Evolutionary conservation across 2,113 vertebrate species (phyloP).

Genomic region (Salminus brasiliensis): DNA sequence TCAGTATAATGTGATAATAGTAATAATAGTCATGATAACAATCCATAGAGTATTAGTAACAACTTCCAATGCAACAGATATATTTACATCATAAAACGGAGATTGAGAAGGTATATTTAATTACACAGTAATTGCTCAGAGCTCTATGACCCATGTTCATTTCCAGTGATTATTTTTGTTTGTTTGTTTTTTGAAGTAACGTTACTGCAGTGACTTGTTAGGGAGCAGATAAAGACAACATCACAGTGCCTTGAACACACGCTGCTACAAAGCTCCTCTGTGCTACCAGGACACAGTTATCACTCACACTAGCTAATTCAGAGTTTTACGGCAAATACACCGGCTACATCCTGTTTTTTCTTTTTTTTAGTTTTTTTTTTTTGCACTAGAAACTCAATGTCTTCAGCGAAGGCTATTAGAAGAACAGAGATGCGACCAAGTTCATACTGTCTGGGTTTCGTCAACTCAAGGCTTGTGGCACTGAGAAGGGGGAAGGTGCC

Average conservation of each 20-base stretch:
- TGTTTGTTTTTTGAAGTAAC: no score
- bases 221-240: constrained; percentile 42
- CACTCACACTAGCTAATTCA: constrained; percentile 46
- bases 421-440: constrained; percentile 10
- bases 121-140: constrained; percentile 81
- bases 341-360: constrained; percentile 23
- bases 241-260: constrained; percentile 64
- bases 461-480: constrained; percentile 21
- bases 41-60: constrained; percentile 75
- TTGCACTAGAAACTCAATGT: constrained; percentile 4
- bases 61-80: constrained; percentile 72
- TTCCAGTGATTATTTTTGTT: constrained; percentile 65
- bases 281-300: constrained; percentile 50
- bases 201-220: constrained; percentile 62
- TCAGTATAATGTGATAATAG: constrained; percentile 71
- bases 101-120: constrained; percentile 68
- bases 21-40: constrained; percentile 69
- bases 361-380: no score
- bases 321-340: constrained; percentile 33
- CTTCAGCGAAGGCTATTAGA: neutral
- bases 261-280: constrained; percentile 53
- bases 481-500: neutral
- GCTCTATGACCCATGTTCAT: constrained; percentile 68
- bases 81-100: constrained; percentile 75
- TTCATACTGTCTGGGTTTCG: neutral